Base-by-base conservation (phyloP, 2,888 invertebrate genomes). In the Pseudolycoriella hygida region DNA sequence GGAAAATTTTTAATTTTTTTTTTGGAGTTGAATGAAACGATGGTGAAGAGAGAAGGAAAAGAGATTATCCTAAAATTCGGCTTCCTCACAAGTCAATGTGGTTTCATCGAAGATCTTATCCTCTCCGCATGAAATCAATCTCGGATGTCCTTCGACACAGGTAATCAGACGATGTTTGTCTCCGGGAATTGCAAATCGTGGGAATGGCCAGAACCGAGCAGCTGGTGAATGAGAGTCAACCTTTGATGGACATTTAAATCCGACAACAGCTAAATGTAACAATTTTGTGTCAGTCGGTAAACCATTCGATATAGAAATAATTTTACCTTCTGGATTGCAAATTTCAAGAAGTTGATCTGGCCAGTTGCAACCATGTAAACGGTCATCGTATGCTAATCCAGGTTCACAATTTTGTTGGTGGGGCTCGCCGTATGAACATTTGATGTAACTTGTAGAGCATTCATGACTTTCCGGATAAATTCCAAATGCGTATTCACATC, bases 151-250 rank as follows among this genome's bases (percentile, higher is more conserved):
- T 55, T 89, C 84, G 38, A 92, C 90, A 61, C 92, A 92, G 49
- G 89, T 89, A 63, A 92, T 87, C 51, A 90, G 72, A 48, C 82
- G 76, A 59, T 82, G 81, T 60, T 87, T 86, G 64, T 89, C 88
- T 14, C 86, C 85, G 40, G 85, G 81, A 11, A 89, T 84, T 3
- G 89, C 74, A 69, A 88, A 92, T 52, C 92, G 76, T 30, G 92
- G 92, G 73, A 77, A 89, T 0, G 92, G 92, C 82, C 87, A 86
- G 72, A 89, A 92, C 61, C 81, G 85, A 44, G 88, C 87, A 3
- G 88, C 79, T 47, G 80, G 74, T 14, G 82, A 78, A 59, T 81
- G 74, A 4, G 83, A 74, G 30, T 86, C 84, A 40, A 88, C 77
- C 60, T 87, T 85, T 2, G 77, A 75, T 25, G 92, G 92, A 61